Evolutionary conservation across 2,113 vertebrate genomes (phyloP), one percentile per base, ranked within the genome.

Genomic region (Psephotus haematonotus): DNA sequence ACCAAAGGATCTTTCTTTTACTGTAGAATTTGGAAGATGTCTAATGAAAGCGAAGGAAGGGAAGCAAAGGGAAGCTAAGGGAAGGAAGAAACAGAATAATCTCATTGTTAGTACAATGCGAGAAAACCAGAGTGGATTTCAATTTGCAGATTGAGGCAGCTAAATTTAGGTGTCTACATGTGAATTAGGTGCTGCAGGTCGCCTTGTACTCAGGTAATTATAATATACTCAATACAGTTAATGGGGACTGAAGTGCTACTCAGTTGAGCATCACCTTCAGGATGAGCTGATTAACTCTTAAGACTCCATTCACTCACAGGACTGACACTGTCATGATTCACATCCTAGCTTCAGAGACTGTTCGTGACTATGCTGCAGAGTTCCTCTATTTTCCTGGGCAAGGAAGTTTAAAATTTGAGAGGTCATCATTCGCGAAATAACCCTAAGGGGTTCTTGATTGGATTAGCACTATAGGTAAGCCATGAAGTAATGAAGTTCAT

Each of bases 351-450:
- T 69, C 37, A 74, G 49, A 92, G 23, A 39, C 19, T 68, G 23
- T 31, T 46, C 74, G 5, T 77, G 39, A 60, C 23, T 43, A 2
- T 25, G 6, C 2, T 62, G 29, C 4, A 52, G 39, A 81, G 9
- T 33, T 74, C 23, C 17, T 50, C 3, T 39, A 10, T 33, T n/a
- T 33, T 86, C 11, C 24, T 50, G 17, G 29, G 13, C 10, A 86
- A 72, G 39, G 81, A 65, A n/a, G 57, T 22, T 59, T 35, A 35
- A 59, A 59, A 59, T 35, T 23, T n/a, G 33, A n/a, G 33, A 59
- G 20, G 20, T n/a, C 3, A 1, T 8, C 37, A 13, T 31, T 15
- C 46, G 19, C 0, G 6, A 6, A 0, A 57, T 93, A 59, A 59
- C 22, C 53, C 35, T 62, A 24, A 2, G 3, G 29, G 5, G 5